Evolutionary conservation across 2,113 vertebrate species (phyloP), one percentile per base, ranked within the genome.

Genomic region (Crocuta crocuta): DNA sequence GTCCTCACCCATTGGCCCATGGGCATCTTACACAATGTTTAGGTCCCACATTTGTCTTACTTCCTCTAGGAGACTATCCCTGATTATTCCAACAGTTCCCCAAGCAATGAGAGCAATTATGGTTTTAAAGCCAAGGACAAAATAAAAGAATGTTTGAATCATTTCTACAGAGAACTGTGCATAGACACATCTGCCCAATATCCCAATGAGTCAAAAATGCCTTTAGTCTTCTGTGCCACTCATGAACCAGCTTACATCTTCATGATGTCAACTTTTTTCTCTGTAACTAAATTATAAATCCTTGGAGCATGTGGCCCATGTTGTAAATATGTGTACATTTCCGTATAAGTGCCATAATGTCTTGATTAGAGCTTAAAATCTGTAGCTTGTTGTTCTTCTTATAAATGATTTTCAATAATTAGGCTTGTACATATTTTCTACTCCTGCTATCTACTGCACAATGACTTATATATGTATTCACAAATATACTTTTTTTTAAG

Each of bases 81-180:
- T 61, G 11, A 90, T 61, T 92, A 39, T 87, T 61, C 10, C 21
- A 92, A 53, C 0, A 83, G 33, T 16, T 50, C 31, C 16, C 43
- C n/a, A 70, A 66, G 71, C 31, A 82, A 78, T 11, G 15, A 61
- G 4, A 83, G 28, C 28, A 93, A 68, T 45, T 58, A n/a, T 48
- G 7, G 6, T 12, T 92, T 89, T 45, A 92, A 76, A 79, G 78
- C 45, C 91, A 33, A 43, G 31, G n/a, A 95, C 26, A 98, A 94
- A 63, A 11, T 65, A 86, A 50, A 63, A 19, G 33, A 90, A 90
- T 11, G 4, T 53, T 53, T 16, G 17, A 83, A 83, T 68, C 26
- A 6, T 66, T 90, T 85, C 79, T 87, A 68, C 26, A 93, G 63
- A 94, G 28, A 95, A 79, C 21, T 68, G 39, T 76, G 15, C 33